Percentiles rank a stretch among this genome's conserved stretches.
phyloP scores from a whole-genome alignment of 1,140 invertebrate species.

The Drosophila kanapiae region DNA sequence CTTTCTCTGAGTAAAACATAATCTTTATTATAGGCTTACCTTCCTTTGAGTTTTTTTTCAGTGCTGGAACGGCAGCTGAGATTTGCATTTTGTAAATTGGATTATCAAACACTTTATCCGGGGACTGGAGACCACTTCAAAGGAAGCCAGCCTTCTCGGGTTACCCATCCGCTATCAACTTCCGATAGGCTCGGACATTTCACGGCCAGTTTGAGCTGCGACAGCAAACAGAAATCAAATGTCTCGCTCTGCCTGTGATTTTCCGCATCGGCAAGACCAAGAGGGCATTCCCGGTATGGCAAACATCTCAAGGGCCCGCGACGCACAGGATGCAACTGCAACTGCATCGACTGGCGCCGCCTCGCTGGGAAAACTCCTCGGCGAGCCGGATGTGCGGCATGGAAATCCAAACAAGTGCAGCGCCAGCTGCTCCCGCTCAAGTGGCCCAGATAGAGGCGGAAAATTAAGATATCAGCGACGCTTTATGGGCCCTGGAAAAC shows the following conservation, averaged over 20 bases:
- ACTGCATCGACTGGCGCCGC: constrained; percentile 61
- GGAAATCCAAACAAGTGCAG: constrained; percentile 80
- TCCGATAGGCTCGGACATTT: constrained; percentile 79
- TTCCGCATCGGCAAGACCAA: constrained; percentile 61
- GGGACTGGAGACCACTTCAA: constrained; percentile 60
- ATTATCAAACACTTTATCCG: constrained; percentile 70
- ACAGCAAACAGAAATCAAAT: constrained; percentile 81
- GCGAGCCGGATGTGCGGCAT: constrained; percentile 49
- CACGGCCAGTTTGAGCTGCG: constrained; percentile 68
- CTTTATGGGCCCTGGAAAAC: constrained; percentile 56
- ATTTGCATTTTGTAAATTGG: constrained; percentile 74
- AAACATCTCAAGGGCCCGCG: constrained; percentile 58
- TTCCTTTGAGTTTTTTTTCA: neutral
- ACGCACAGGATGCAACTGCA: constrained; percentile 66
- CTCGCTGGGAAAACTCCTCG: constrained; percentile 14
- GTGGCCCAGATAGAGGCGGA: constrained; percentile 65
- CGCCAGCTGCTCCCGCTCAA: constrained; percentile 41
- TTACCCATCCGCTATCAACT: constrained; percentile 69
- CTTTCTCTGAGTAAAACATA: accelerated
- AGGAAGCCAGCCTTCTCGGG: constrained; percentile 66
- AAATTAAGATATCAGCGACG: constrained; percentile 81
- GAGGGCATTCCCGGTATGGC: constrained; percentile 22
- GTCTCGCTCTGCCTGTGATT: constrained; percentile 60
- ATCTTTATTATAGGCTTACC: too few relatives aligned
- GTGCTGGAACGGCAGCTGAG: constrained; percentile 58